Evolutionary conservation across 1,140 invertebrate genomes (phyloP), one percentile per base, ranked within the genome.

Genomic region (Megalopta genalis): DNA sequence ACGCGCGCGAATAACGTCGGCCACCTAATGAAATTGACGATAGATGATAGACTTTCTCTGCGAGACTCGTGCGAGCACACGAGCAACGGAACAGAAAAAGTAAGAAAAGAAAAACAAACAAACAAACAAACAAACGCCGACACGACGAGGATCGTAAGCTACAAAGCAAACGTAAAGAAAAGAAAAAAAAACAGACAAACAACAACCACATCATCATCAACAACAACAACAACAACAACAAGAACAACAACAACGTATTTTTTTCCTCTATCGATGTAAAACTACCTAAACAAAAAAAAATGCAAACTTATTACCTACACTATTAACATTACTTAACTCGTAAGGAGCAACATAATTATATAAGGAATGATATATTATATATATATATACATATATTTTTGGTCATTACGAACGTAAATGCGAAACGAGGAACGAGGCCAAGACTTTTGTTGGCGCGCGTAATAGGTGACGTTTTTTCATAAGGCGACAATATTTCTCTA

Each of bases 311-410:
- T 91, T 86, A 92, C 86, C 88, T 92, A 92, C 60, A 63, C 90
- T 92, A 92, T 90, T 91, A 92, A 93, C 90, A 92, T 90, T 91
- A 93, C 88, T 91, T 92, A 92, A 92, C 86, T 88, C 87, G 88
- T 92, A 93, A 92, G 91, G 80, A 90, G 90, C 88, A 89, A 91
- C 89, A 88, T 90, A 90, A 91, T 86, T 90, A 91, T 90, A 91
- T 89, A 90, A 90, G 85, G 89, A 90, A 90, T 90, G 89, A 91
- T 89, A 92, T 92, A 90, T 91, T 90, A 90, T 90, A 90, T 89
- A 90, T 87, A 89, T 84, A 90, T 88, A 90, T 89, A 92, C 87
- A 92, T 93, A 93, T 92, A 93, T 93, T 93, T 93, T 93, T 93
- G 91, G 90, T 93, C 92, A 93, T 93, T 91, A 91, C 91, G 89